phyloP scores from a whole-genome alignment of 2,888 invertebrate genomes.

The Loripinus fragilis region DNA sequence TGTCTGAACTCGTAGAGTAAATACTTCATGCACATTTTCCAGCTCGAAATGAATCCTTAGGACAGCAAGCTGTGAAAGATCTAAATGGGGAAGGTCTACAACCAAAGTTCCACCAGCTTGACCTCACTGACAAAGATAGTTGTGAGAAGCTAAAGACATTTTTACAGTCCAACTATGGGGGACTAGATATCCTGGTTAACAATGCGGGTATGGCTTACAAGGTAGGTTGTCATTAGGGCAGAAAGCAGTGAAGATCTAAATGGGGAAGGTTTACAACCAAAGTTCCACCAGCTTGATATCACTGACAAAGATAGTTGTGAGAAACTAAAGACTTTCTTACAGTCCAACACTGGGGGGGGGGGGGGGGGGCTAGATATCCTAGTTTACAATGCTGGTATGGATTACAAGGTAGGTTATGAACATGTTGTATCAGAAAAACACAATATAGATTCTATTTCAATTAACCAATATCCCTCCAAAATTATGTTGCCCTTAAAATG shows the following conservation, averaged over 20 bases:
- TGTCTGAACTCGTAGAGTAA: too few relatives aligned
- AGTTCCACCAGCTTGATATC: constrained; percentile 89
- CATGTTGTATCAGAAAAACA: too few relatives aligned
- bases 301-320: constrained; percentile 83
- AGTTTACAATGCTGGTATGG: constrained; percentile 81
- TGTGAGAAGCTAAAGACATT: constrained; percentile 63
- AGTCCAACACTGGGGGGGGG: constrained; percentile 74
- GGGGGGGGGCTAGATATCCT: constrained; percentile 80
- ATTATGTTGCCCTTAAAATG: too few relatives aligned
- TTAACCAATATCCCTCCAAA: too few relatives aligned
- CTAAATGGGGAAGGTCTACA: constrained; percentile 81
- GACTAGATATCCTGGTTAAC: constrained; percentile 79
- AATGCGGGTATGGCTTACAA: constrained; percentile 81
- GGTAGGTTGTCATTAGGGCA: constrained; percentile 68
- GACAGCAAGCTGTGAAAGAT: constrained; percentile 67
- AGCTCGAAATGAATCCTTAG: constrained; percentile 72
- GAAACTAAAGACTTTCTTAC: constrained; percentile 63
- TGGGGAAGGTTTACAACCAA: constrained; percentile 83
- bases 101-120: constrained; percentile 88
- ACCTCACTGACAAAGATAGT: constrained; percentile 85
- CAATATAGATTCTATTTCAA: too few relatives aligned
- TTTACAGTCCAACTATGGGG: constrained; percentile 72
- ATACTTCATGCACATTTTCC: constrained; percentile 17
- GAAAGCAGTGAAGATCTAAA: constrained; percentile 70
- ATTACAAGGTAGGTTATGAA: constrained; percentile 75